Base-by-base conservation (phyloP, 1,140 invertebrate species). In the Oryzaephilus surinamensis region DNA sequence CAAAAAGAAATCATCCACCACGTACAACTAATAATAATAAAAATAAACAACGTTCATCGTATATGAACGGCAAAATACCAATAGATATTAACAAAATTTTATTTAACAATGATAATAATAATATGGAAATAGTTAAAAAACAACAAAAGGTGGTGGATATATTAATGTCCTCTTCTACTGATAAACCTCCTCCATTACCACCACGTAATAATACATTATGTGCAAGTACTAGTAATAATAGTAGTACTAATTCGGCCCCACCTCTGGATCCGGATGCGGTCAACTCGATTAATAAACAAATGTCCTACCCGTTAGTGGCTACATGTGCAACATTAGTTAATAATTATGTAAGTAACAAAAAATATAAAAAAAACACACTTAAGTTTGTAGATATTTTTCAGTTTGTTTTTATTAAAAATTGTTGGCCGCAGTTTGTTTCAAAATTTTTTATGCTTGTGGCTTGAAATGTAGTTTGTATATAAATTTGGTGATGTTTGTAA, bases 221-320 rank as follows among this genome's bases (percentile, higher is more conserved):
- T 55, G 32, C 18, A 30, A 35, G 31, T n/a, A n/a, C n/a, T 16
- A 26, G 16, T 36, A 36, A 24, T 36, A 39, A 58, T 52, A n/a
- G n/a, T n/a, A n/a, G n/a, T n/a, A n/a, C n/a, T n/a, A n/a, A n/a
- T n/a, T n/a, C n/a, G n/a, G n/a, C n/a, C n/a, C n/a, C n/a, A n/a
- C n/a, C n/a, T n/a, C n/a, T n/a, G n/a, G 58, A 61, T 59, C 52
- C 66, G 60, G 67, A 67, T 61, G 61, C 66, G 60, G 62, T 60
- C 61, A 70, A 70, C 62, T 67, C 69, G 62, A 70, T 71, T 43
- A 69, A 67, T 29, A 54, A 71, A 60, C 70, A 72, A 60, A 67
- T 72, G 69, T 68, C 61, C 41, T 72, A 63, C 63, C 70, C 70
- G 59, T 61, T 69, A 61, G 68, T 63, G 54, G 54, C 60, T 41